phyloP scores from a whole-genome alignment of 2,888 invertebrate species.

The Watsonalla cultraria region DNA sequence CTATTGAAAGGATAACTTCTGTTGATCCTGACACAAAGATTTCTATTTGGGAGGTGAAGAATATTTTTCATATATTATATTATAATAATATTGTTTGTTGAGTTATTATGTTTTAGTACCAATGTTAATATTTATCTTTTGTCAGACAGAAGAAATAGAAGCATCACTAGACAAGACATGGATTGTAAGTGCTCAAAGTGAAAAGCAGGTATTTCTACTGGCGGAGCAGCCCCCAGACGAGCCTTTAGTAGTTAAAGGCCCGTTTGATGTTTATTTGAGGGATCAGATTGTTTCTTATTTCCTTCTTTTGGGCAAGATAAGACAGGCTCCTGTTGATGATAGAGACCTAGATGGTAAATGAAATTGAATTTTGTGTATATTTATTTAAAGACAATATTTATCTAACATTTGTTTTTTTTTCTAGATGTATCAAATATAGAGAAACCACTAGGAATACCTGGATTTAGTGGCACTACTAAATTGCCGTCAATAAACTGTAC shows the following conservation, averaged over 20 bases:
- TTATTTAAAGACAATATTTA: neutral
- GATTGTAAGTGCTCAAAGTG: conserved; percentile 93
- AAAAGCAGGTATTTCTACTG: conserved; percentile 84
- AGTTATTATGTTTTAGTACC: conserved; percentile 7
- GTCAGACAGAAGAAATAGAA: conserved; percentile 83
- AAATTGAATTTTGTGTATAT: neutral
- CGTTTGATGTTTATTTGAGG: conserved; percentile 88
- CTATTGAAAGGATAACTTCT: conserved; percentile 89
- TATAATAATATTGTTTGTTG: neutral
- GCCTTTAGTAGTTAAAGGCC: conserved; percentile 91
- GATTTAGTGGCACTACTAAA: conserved; percentile 63
- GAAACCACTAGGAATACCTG: conserved; percentile 77
- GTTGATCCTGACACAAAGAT: conserved; percentile 87
- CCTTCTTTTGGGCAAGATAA: conserved; percentile 83
- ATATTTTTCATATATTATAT: neutral
- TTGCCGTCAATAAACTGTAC: conserved; percentile 77
- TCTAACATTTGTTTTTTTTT: conserved; percentile 23
- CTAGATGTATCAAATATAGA: conserved; percentile 85
- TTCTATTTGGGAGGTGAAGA: conserved; percentile 79
- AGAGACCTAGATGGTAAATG: conserved; percentile 82
- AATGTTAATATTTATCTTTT: conserved; percentile 26
- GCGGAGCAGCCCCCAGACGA: conserved; percentile 75
- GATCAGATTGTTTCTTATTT: conserved; percentile 90
- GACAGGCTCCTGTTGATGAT: conserved; percentile 59
- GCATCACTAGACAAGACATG: conserved; percentile 93